Evolutionary conservation across 1,140 invertebrate species (phyloP), one percentile per base, ranked within the genome.

Genomic region (Tetranychus urticae): DNA sequence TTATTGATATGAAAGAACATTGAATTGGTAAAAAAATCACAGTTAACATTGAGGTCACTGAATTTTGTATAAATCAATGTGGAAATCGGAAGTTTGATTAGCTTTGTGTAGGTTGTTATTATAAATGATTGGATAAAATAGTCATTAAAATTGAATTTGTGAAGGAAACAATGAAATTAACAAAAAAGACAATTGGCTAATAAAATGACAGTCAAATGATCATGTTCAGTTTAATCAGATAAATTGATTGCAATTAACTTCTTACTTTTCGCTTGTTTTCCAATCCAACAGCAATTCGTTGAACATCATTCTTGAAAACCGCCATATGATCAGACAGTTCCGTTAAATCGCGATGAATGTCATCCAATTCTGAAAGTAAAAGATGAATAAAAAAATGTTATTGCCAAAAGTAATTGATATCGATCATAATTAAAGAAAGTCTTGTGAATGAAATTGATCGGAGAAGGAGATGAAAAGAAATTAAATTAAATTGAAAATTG

Each of bases 341-440:
- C n/a, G 54, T 64, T 46, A 65, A 34, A 58, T 65, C 63, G 13
- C 14, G 6, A 12, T 63, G 35, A 56, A 65, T 65, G n/a, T 55
- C 34, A n/a, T 65, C 47, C 33, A 65, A 59, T 57, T 64, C 62
- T 63, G 36, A 5, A 33, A 4, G 36, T 14, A 52, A 54, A 52
- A 31, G 7, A 52, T 52, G 50, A 52, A n/a, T n/a, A 50, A 60
- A 55, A 52, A 59, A 60, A 6, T n/a, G 2, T 2, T 8, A 23
- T 52, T 52, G 7, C 23, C 23, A 23, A 23, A n/a, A 52, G 8
- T 52, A 42, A 42, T 42, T 42, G 23, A 23, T 23, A 23, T 23
- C 23, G 23, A 23, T 47, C 46, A 47, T 47, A 47, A 47, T 47
- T n/a, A 47, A 47, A 14, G 46, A 47, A 47, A 47, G 23, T 12